A percentile compares a stretch with the other conserved stretches of the same genome.
phyloP scores from a whole-genome alignment of 1,140 invertebrate species.

The Ruditapes philippinarum region DNA sequence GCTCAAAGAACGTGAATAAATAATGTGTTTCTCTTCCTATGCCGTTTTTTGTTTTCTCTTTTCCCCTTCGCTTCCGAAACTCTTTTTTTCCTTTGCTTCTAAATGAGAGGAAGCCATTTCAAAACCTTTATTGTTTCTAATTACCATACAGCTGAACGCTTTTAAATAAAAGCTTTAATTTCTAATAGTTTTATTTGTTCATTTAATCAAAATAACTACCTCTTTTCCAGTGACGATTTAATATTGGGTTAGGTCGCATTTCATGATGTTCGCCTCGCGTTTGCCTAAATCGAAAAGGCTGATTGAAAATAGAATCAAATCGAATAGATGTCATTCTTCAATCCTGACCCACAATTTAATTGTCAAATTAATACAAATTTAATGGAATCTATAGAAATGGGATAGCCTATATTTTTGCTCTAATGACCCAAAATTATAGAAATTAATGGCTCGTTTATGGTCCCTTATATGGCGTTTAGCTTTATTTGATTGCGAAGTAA shows the following conservation, averaged over 20 bases:
- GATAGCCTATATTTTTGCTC: constrained; percentile 65
- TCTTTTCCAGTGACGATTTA: constrained; percentile 51
- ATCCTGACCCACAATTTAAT: constrained; percentile 57
- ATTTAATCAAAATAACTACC: constrained; percentile 64
- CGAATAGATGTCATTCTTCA: constrained; percentile 63
- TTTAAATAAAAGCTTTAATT: constrained; percentile 56
- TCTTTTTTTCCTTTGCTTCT: background rate
- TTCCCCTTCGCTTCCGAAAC: no score
- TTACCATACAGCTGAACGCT: constrained; percentile 58
- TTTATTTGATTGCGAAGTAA: constrained; percentile 63
- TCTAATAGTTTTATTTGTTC: constrained; percentile 64
- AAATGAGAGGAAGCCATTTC: background rate
- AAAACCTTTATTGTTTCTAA: constrained; percentile 61
- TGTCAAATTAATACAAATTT: constrained; percentile 71
- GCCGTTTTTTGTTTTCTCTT: no score
- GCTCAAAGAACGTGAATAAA: no score
- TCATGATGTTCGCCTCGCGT: constrained; percentile 31
- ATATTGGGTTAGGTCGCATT: constrained; percentile 45
- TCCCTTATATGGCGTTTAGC: constrained; percentile 54
- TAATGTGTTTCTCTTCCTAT: no score
- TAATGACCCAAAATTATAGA: constrained; percentile 66
- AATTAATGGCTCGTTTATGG: constrained; percentile 65
- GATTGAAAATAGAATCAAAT: constrained; percentile 66
- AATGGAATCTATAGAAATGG: constrained; percentile 60
- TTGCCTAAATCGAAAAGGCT: constrained; percentile 33